These are phyloP conservation scores for Brachionus paranguensis DNA, from an alignment of 1,140 invertebrate genomes.

Conservation along the genomic window DNA sequence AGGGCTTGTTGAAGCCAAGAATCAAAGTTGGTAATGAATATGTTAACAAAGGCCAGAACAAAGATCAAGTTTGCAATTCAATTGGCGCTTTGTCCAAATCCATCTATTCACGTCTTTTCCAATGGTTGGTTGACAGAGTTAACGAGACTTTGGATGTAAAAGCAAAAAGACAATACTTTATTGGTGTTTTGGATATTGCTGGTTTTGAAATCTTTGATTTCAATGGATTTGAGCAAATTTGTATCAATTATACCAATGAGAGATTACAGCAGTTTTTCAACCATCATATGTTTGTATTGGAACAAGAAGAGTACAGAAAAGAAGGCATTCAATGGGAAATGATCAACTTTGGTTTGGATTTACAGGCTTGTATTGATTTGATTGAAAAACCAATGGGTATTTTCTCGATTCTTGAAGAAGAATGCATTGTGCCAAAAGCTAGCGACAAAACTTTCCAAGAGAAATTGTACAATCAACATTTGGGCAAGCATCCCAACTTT, in stretches of 20 bases:
- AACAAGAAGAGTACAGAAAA: slow-evolving; percentile 97
- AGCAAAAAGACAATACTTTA: slow-evolving; percentile 94
- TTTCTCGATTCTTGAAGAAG: slow-evolving; percentile 99
- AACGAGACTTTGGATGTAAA: slow-evolving; percentile 96
- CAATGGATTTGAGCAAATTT: slow-evolving; percentile 99
- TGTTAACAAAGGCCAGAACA: slow-evolving; percentile 95
- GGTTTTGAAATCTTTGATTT: slow-evolving; percentile 99
- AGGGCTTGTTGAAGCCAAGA: slow-evolving; percentile 61
- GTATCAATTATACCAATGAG: slow-evolving; percentile 99
- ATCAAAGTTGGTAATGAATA: slow-evolving; percentile 75
- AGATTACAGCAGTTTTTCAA: slow-evolving; percentile 99
- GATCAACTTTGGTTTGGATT: slow-evolving; percentile 99
- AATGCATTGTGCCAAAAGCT: slow-evolving; percentile 99
- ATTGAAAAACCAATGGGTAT: slow-evolving; percentile 99
- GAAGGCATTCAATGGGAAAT: slow-evolving; percentile 98
- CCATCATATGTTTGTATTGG: slow-evolving; percentile 99
- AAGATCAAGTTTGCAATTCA: slow-evolving; percentile 84
- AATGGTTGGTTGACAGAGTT: slow-evolving; percentile 93
- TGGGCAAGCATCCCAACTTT: slow-evolving; percentile 96
- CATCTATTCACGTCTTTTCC: slow-evolving; percentile 93
- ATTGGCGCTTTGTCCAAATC: slow-evolving; percentile 93
- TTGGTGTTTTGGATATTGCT: slow-evolving; percentile 99
- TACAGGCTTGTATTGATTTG: slow-evolving; percentile 94
- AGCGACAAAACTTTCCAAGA: slow-evolving; percentile 93
- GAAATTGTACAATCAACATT: slow-evolving; percentile 95